A percentile compares a stretch with the other conserved stretches of the same genome.
phyloP scores from a whole-genome alignment of 2,888 invertebrate genomes.

The Horisme vitalbata region DNA sequence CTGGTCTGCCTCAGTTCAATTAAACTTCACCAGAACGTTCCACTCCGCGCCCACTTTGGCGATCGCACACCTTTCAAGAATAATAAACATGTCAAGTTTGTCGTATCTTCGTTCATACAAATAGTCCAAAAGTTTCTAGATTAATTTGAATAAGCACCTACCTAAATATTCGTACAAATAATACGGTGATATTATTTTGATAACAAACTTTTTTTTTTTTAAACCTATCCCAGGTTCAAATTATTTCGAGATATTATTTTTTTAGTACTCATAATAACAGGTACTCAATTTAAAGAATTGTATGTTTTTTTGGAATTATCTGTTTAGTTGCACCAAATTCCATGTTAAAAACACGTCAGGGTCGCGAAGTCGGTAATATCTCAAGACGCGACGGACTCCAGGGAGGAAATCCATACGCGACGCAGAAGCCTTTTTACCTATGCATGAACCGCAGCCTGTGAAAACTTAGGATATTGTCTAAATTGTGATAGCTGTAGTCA shows the following conservation, averaged over 20 bases:
- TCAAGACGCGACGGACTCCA: conserved; percentile 52
- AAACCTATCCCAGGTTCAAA: too few species aligned
- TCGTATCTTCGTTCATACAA: conserved; percentile 4
- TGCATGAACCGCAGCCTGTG: conserved; percentile 52
- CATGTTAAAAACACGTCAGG: conserved; percentile 52
- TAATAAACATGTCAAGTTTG: conserved; percentile 24
- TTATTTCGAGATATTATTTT: too few species aligned
- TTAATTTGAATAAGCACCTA: neutral
- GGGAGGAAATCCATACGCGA: conserved; percentile 49
- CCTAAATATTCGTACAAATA: too few species aligned
- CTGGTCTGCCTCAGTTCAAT: conserved; percentile 75
- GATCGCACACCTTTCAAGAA: conserved; percentile 22
- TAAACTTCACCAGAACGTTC: conserved; percentile 85
- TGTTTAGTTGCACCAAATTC: conserved; percentile 28
- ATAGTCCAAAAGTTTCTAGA: neutral
- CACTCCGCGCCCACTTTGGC: conserved; percentile 27
- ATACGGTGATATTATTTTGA: too few species aligned
- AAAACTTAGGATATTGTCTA: conserved; percentile 34
- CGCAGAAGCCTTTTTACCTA: conserved; percentile 58
- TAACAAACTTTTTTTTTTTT: too few species aligned
- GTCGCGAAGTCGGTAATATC: conserved; percentile 56
- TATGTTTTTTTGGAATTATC: conserved; percentile 7
- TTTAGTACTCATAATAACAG: too few species aligned
- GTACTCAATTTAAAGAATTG: too few species aligned
- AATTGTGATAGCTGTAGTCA: conserved; percentile 30